phyloP scores from a whole-genome alignment of 92 coral and sea anemone genomes.

The Zoanthus sociatus region DNA sequence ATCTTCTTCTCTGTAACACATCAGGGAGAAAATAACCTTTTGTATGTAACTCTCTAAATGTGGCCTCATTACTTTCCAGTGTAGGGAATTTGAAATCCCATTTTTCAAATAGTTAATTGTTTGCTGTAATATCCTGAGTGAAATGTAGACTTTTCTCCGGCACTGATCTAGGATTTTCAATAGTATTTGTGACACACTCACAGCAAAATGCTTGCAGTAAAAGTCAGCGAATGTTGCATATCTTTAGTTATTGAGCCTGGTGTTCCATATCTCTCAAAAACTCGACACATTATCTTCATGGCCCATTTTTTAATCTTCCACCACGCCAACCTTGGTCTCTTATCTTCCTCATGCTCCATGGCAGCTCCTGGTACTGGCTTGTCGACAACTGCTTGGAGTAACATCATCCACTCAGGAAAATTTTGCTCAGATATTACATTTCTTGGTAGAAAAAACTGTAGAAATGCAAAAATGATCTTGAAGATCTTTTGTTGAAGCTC shows the following conservation, averaged over 20 bases:
- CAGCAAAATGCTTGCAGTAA: conserved; percentile 95
- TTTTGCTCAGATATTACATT: conserved; percentile 82
- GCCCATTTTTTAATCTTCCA: conserved; percentile 99
- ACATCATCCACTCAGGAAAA: conserved; percentile 90
- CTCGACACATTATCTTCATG: conserved; percentile 84
- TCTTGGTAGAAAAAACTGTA: conserved; percentile 90
- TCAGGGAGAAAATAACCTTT: conserved; percentile 94
- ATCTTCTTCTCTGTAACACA: conserved; percentile 98
- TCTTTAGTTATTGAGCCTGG: conserved; percentile 90
- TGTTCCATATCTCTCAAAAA: conserved; percentile 99
- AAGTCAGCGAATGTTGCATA: conserved; percentile 90
- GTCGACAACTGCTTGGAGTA: conserved; percentile 83
- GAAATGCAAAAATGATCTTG: conserved; percentile 87
- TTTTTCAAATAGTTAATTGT: conserved; percentile 92
- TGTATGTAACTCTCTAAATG: conserved; percentile 89
- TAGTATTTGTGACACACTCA: conserved; percentile 86
- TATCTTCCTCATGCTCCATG: conserved; percentile 89
- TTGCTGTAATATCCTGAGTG: conserved; percentile 93
- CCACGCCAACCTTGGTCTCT: conserved; percentile 90
- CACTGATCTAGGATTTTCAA: conserved; percentile 92
- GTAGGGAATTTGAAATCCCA: conserved; percentile 98
- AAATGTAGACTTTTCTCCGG: conserved; percentile 83
- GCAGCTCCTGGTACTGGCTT: conserved; percentile 92
- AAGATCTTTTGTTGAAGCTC: conserved; percentile 90
- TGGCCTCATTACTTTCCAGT: conserved; percentile 98